phyloP scores from a whole-genome alignment of 2,797 vertebrate genomes.

The Peromyscus aztecus region DNA sequence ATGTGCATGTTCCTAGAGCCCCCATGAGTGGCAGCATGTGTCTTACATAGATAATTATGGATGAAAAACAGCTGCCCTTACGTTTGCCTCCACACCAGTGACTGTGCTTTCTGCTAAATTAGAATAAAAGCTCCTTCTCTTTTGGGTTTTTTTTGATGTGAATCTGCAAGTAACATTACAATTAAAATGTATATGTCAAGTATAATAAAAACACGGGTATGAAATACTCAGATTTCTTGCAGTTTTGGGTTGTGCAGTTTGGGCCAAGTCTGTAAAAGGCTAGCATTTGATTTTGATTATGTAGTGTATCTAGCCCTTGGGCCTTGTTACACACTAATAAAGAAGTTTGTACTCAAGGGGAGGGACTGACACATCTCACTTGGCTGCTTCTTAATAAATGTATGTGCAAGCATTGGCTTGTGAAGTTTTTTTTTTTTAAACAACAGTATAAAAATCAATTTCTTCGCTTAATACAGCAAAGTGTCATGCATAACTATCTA shows the following conservation, averaged over 20 bases:
- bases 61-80: slow-evolving; percentile 86
- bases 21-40: slow-evolving; percentile 86
- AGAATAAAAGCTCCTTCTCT: slow-evolving; percentile 83
- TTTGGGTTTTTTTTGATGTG: slow-evolving; percentile 80
- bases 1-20: slow-evolving; percentile 81
- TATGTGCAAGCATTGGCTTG: slow-evolving; percentile 77
- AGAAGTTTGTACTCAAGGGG: slow-evolving; percentile 78
- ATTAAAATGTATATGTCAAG: slow-evolving; percentile 84
- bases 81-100: slow-evolving; percentile 83
- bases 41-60: slow-evolving; percentile 85
- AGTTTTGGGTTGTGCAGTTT: slow-evolving; percentile 55
- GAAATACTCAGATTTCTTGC: slow-evolving; percentile 78
- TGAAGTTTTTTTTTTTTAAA: background rate
- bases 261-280: slow-evolving; percentile 42
- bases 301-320: slow-evolving; percentile 80
- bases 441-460: background rate
- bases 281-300: slow-evolving; percentile 76
- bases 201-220: slow-evolving; percentile 80
- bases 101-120: slow-evolving; percentile 88
- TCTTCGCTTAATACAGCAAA: background rate
- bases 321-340: slow-evolving; percentile 84
- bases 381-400: slow-evolving; percentile 87
- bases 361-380: slow-evolving; percentile 79
- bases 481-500: background rate
- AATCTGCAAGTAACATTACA: slow-evolving; percentile 81